Percentiles rank a stretch among this genome's conserved stretches.
Conservation (phyloP, 2,113 vertebrate species). For the Psittacus erithacus region DNA sequence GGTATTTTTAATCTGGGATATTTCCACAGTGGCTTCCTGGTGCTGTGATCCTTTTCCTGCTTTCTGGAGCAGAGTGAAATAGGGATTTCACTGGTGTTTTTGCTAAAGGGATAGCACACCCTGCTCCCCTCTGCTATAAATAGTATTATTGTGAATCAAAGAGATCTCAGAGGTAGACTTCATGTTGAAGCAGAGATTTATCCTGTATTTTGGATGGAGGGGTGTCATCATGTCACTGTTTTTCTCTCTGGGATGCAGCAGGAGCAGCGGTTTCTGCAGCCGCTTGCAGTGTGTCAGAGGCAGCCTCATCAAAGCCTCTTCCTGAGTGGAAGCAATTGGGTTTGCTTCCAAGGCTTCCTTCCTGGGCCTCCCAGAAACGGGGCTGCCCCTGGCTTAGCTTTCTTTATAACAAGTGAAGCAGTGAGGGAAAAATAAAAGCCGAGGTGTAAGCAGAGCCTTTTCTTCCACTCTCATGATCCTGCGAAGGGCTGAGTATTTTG, state of each 20-base stretch:
- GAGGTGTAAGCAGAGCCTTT: slow-evolving; percentile 44
- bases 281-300: not conserved
- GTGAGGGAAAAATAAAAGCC: slow-evolving; percentile 41
- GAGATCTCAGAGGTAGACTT: not conserved
- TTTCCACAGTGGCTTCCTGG: not conserved
- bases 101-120: not conserved
- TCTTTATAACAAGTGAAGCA: slow-evolving; percentile 22
- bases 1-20: not conserved
- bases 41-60: not conserved
- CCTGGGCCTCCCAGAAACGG: not conserved
- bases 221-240: not conserved
- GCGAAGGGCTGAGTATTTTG: slow-evolving; percentile 13
- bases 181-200: not conserved
- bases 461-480: slow-evolving; percentile 35
- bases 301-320: not conserved
- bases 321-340: not conserved
- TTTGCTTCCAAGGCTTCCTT: slow-evolving; percentile 39
- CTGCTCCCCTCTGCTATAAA: not conserved
- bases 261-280: not conserved
- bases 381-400: slow-evolving; percentile 3
- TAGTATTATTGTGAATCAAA: not conserved
- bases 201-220: not conserved
- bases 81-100: not conserved
- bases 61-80: not conserved
- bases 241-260: not conserved